phyloP scores from a whole-genome alignment of 2,797 vertebrate species.

The Apodemus agrarius region DNA sequence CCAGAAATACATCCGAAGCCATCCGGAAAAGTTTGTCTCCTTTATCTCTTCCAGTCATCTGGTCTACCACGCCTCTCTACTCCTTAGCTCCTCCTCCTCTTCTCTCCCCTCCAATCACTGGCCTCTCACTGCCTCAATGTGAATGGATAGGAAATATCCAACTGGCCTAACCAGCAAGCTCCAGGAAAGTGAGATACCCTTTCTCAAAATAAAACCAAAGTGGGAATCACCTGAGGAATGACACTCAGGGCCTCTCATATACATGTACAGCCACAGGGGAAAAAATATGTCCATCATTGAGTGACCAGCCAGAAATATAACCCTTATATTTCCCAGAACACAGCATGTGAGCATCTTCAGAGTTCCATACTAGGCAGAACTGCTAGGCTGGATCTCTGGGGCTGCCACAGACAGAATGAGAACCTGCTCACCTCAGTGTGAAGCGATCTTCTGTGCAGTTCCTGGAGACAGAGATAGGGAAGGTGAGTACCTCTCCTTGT shows the following conservation, averaged over 20 bases:
- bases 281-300: not conserved
- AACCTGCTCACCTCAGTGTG: slow-evolving; percentile 92
- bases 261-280: too few relatives aligned
- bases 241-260: not conserved
- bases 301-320: not conserved
- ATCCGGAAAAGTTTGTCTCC: too few relatives aligned
- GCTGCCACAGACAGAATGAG: not conserved
- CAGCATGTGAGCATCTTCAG: fast-evolving
- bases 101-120: too few relatives aligned
- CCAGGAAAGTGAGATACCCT: not conserved
- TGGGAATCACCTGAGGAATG: not conserved
- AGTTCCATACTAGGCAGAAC: not conserved
- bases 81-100: too few relatives aligned
- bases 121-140: too few relatives aligned
- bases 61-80: too few relatives aligned
- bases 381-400: fast-evolving
- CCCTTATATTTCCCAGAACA: fast-evolving
- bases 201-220: not conserved
- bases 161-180: not conserved
- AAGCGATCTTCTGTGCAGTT: slow-evolving; percentile 92
- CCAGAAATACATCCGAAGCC: too few relatives aligned
- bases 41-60: too few relatives aligned
- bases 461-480: slow-evolving; percentile 91
- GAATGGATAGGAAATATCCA: not conserved
- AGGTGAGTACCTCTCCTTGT: slow-evolving; percentile 93